Percentiles rank a stretch among this genome's conserved stretches.
These are phyloP conservation scores for Oplegnathus fasciatus DNA, from an alignment of 2,113 vertebrate species.

Conservation along the genomic window DNA sequence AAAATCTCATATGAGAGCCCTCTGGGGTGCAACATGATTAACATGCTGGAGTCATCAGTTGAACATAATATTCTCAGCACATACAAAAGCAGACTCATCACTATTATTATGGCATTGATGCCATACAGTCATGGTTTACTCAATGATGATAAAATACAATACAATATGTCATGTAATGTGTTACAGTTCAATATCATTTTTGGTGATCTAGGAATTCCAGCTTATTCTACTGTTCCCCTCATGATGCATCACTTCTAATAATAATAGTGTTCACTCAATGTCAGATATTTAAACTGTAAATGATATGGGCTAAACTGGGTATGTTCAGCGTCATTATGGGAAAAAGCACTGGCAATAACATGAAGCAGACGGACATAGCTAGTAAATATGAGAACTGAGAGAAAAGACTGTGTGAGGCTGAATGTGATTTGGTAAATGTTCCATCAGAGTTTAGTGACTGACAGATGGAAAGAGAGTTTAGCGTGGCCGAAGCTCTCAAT, in stretches of 20 bases:
- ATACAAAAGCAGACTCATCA: conserved; percentile 3
- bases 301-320: conserved; percentile 25
- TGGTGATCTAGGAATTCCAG: not conserved
- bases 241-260: not conserved
- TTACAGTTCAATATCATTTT: too few species aligned
- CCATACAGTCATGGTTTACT: not conserved
- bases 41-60: conserved; percentile 24
- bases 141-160: not conserved
- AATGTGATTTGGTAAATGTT: too few species aligned
- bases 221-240: not conserved
- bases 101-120: not conserved
- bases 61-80: conserved; percentile 18
- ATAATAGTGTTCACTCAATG: not conserved
- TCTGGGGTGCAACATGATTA: not conserved
- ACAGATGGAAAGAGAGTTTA: conserved; percentile 32
- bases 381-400: conserved; percentile 26
- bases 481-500: conserved; percentile 21
- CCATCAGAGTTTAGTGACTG: conserved; percentile 35
- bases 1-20: conserved; percentile 8
- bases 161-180: not conserved
- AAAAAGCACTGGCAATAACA: conserved; percentile 1
- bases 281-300: conserved; percentile 21
- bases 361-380: conserved; percentile 22
- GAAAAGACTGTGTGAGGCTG: not conserved
- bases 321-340: not conserved